These are phyloP conservation scores for Phasia obesa DNA, from an alignment of 2,888 invertebrate species.

Conservation along the genomic window DNA sequence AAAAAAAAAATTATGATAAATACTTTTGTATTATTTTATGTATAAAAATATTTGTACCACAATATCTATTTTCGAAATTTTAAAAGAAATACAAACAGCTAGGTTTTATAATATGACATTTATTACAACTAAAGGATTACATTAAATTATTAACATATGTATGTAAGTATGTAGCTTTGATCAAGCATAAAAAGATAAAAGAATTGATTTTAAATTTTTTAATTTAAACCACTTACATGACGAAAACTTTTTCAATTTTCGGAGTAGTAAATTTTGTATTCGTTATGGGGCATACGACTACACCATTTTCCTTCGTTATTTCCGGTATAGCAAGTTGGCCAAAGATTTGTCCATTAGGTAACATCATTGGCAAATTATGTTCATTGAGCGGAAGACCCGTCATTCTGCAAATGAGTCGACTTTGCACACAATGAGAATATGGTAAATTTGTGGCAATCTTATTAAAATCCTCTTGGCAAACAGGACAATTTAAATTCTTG, in stretches of 20 bases:
- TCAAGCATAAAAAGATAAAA: background rate
- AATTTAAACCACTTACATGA: constrained; percentile 87
- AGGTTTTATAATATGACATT: constrained; percentile 6
- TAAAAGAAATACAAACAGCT: background rate
- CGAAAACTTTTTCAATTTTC: constrained; percentile 97
- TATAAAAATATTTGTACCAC: background rate
- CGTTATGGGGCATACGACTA: constrained; percentile 96
- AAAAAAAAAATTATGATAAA: background rate
- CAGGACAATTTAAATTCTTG: constrained; percentile 94
- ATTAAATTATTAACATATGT: constrained; percentile 24
- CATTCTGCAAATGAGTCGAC: constrained; percentile 93
- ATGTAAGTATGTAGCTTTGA: background rate
- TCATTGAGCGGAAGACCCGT: constrained; percentile 96
- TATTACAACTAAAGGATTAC: constrained; percentile 31
- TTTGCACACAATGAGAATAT: constrained; percentile 97
- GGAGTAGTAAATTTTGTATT: constrained; percentile 95
- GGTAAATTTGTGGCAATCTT: constrained; percentile 93
- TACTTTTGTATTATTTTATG: no score
- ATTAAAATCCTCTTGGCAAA: constrained; percentile 94
- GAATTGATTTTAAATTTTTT: background rate
- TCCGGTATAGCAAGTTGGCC: constrained; percentile 95
- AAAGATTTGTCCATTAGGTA: constrained; percentile 99
- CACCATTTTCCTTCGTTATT: constrained; percentile 97
- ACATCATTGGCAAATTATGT: constrained; percentile 98
- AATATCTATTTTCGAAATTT: background rate